A percentile compares a stretch with the other conserved stretches of the same genome.
Conservation (phyloP, 2,797 vertebrate genomes). For the Emydoidea blandingii region DNA sequence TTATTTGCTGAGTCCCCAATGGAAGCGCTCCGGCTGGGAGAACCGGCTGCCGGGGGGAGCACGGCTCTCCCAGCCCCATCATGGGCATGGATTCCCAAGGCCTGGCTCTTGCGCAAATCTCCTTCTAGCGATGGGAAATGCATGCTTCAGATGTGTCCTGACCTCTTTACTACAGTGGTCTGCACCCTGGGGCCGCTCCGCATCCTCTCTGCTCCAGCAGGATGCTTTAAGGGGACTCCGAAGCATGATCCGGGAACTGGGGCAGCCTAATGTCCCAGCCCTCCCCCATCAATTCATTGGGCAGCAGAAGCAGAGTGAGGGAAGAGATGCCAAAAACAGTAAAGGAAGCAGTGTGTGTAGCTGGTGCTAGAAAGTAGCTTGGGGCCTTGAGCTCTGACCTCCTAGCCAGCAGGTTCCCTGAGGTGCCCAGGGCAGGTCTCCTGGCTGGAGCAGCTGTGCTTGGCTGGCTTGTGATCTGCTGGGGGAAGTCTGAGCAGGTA, state of each 20-base stretch:
- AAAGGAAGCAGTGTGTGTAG: background rate
- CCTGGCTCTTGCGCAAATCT: background rate
- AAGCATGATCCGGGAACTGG: background rate
- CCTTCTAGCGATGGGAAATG: background rate
- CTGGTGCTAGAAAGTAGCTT: background rate
- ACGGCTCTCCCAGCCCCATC: too few relatives aligned
- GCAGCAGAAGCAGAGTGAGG: background rate
- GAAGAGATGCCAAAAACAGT: background rate
- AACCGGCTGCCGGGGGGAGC: background rate
- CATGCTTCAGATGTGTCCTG: background rate
- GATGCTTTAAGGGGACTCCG: background rate
- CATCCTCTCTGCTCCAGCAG: background rate
- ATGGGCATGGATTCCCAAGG: background rate
- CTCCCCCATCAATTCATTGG: background rate
- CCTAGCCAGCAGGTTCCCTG: too few relatives aligned
- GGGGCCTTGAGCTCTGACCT: background rate
- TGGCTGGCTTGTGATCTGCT: too few relatives aligned
- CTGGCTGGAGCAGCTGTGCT: background rate
- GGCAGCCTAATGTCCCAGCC: background rate
- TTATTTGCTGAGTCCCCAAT: too few relatives aligned
- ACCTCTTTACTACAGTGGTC: background rate
- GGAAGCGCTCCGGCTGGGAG: accelerated
- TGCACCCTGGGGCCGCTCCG: accelerated
- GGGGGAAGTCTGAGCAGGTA: background rate
- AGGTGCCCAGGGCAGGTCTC: too few relatives aligned